Evolutionary conservation across 2,797 vertebrate genomes (phyloP).

Genomic region (Nothura maculosa): DNA sequence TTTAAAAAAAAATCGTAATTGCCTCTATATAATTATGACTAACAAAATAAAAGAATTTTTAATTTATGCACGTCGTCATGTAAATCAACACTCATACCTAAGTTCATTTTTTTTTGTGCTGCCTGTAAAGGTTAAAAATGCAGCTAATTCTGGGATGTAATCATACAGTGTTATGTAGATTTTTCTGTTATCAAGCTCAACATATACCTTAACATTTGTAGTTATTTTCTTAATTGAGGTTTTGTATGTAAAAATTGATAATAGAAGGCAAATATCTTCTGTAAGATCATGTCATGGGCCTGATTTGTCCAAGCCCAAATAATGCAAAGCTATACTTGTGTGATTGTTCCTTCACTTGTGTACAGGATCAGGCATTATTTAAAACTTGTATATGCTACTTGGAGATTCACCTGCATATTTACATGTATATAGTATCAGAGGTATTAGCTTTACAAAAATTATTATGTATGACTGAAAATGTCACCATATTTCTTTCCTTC

Average conservation of each 20-base stretch:
- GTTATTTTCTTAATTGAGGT: not conserved
- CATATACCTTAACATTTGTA: not conserved
- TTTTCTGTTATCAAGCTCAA: not conserved
- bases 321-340: not conserved
- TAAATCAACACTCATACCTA: not conserved
- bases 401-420: not conserved
- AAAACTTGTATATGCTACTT: not conserved
- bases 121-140: not conserved
- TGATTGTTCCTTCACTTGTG: not conserved
- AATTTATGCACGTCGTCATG: not conserved
- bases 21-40: slow-evolving; percentile 7
- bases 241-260: not conserved
- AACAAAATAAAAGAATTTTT: slow-evolving; percentile 62
- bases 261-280: not conserved
- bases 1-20: not conserved
- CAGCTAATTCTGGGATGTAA: not conserved
- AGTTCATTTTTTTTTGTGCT: not conserved
- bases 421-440: not conserved
- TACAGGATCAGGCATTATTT: not conserved
- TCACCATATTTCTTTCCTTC: not conserved
- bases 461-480: not conserved
- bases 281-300: not conserved
- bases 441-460: not conserved
- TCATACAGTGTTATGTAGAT: not conserved
- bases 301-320: not conserved